A percentile compares a stretch with the other conserved stretches of the same genome.
Evolutionary conservation across 2,888 invertebrate genomes (phyloP).

Genomic region (Aelia acuminata): DNA sequence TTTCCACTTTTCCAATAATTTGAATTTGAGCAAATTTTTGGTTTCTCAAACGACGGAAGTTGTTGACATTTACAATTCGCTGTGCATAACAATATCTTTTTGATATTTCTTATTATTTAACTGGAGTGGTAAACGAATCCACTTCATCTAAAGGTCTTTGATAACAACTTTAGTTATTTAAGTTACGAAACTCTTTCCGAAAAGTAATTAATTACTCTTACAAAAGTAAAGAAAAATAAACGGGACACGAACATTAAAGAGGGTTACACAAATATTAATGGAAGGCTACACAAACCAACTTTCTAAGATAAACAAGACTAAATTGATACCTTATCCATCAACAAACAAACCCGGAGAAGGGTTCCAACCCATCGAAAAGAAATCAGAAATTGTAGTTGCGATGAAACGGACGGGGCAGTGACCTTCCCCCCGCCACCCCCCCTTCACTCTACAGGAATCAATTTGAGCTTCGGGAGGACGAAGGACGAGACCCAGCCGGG

Average conservation of each 20-base stretch:
- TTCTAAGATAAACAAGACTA: not conserved
- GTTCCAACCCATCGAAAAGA: not conserved
- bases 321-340: not conserved
- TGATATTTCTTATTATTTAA: no score
- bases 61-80: no score
- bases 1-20: no score
- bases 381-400: not conserved
- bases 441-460: not conserved
- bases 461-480: not conserved
- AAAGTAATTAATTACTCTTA: not conserved
- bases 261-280: not conserved
- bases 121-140: no score
- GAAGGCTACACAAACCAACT: not conserved
- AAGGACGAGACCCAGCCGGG: not conserved
- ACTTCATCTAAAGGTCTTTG: no score
- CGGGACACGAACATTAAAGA: not conserved
- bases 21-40: no score
- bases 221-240: not conserved
- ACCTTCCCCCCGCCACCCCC: not conserved
- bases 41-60: no score
- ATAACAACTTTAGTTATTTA: not conserved
- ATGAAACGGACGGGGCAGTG: not conserved
- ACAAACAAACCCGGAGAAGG: not conserved
- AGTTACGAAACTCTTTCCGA: not conserved
- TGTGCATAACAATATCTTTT: no score